Base-by-base conservation (phyloP, 2,113 vertebrate genomes). In the Gallinago jamesoni region DNA sequence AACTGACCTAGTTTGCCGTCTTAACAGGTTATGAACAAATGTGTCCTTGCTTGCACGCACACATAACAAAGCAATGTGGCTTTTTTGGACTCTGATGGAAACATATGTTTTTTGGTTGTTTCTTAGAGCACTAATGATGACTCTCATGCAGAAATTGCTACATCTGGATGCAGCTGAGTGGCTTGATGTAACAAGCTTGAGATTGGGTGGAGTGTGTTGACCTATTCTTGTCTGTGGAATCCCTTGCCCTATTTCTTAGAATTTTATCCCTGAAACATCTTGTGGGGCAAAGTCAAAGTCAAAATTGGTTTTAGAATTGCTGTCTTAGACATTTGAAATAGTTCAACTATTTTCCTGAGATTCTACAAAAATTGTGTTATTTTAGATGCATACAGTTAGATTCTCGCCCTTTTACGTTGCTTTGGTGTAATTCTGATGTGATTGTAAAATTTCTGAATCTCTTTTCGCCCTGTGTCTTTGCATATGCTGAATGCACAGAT, bases 161-260 rank as follows among this genome's bases (percentile, higher is more conserved):
- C 81, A 33, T 91, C 77, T 95, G 72, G 57, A 59, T 86, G 67
- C 74, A 87, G 72, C 93, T 74, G 84, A 75, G 69, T 5, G 6
- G 76, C 84, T 86, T 60, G 66, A 79, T 93, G 94, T 89, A 92
- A 57, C 52, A 30, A 72, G 62, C 69, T 70, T 68, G 90, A 86
- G 82, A 79, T 24, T 67, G 86, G 76, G 64, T 87, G 95, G 92
- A 91, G 94, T 79, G 82, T 70, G 39, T 90, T 96, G 90, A 95
- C 94, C 91, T 92, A 35, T 64, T 80, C 48, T 84, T 64, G 37
- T 82, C 72, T 41, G 18, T 68, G 76, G 69, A 43, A 52, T 70
- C 31, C 41, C 12, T 64, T 64, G 60, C 15, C 50, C 25, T 84
- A 37, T 66, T 15, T n/a, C 39, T n/a, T 68, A 79, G 33, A 9